These are phyloP conservation scores for Scaptomyza reducta DNA, from an alignment of 2,888 invertebrate genomes.

Conservation along the genomic window DNA sequence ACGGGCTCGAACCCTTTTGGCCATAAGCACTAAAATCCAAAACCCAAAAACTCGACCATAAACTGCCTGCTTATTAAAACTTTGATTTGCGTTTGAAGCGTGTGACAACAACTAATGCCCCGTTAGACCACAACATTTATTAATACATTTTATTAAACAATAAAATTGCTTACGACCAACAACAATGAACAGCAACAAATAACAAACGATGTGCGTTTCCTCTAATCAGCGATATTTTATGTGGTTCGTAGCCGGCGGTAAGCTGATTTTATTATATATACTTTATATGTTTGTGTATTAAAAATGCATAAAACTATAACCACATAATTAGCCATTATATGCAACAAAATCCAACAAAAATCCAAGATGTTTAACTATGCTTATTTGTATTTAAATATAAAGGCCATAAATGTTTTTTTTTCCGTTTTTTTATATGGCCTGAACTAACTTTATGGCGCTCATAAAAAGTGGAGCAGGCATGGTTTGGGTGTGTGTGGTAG, in stretches of 20 bases:
- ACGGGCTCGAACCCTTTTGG: conserved; percentile 63
- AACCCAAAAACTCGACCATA: conserved; percentile 20
- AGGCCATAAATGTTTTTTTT: conserved; percentile 66
- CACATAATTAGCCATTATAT: conserved; percentile 79
- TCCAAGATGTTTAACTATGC: conserved; percentile 65
- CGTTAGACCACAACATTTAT: conserved; percentile 70
- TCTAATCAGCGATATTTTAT: conserved; percentile 74
- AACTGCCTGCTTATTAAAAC: conserved; percentile 47
- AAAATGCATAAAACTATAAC: conserved; percentile 79
- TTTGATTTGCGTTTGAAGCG: conserved; percentile 65
- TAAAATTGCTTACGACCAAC: conserved; percentile 65
- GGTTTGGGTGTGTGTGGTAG: conserved; percentile 20
- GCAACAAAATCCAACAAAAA: conserved; percentile 27
- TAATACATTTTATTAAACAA: conserved; percentile 77
- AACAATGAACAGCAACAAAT: conserved; percentile 22
- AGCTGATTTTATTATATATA: no score
- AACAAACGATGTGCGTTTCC: conserved; percentile 56
- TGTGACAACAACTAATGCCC: conserved; percentile 59
- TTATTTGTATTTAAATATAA: conserved; percentile 77
- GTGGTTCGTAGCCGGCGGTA: conserved; percentile 13
- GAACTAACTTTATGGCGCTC: conserved; percentile 69
- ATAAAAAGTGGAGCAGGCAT: conserved; percentile 72
- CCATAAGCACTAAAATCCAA: neutral
- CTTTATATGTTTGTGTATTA: conserved; percentile 62
- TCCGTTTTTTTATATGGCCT: conserved; percentile 47